Evolutionary conservation across 2,797 vertebrate genomes (phyloP).

Genomic region (Malacoraja senta): DNA sequence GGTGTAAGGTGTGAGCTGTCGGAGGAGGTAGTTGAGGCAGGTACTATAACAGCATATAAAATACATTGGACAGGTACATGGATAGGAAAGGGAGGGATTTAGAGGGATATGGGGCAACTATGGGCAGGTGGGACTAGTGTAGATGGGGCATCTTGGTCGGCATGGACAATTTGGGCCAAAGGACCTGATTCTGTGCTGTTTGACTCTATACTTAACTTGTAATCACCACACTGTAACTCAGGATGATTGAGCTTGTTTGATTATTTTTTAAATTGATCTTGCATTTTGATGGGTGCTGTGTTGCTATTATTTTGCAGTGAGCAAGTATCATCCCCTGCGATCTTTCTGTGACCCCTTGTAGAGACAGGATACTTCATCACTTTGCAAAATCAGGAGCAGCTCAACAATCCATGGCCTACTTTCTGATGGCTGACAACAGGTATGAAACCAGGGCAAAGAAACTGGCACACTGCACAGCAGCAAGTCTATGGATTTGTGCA

Average conservation of each 20-base stretch:
- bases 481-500: not conserved
- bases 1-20: too few relatives aligned
- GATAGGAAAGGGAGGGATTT: too few relatives aligned
- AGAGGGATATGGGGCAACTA: too few relatives aligned
- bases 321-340: not conserved
- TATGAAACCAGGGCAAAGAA: constrained; percentile 19
- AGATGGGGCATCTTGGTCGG: too few relatives aligned
- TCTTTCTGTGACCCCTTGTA: not conserved
- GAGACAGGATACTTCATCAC: not conserved
- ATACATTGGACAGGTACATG: too few relatives aligned
- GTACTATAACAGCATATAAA: too few relatives aligned
- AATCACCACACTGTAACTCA: not conserved
- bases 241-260: not conserved
- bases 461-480: constrained; percentile 1
- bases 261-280: not conserved
- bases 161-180: too few relatives aligned
- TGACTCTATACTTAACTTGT: not conserved
- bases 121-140: too few relatives aligned
- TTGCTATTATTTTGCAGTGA: not conserved
- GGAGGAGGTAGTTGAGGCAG: too few relatives aligned
- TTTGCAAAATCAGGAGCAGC: not conserved
- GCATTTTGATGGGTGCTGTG: not conserved
- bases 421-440: not conserved
- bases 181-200: too few relatives aligned
- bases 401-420: constrained; percentile 5